A percentile compares a stretch with the other conserved stretches of the same genome.
phyloP scores from a whole-genome alignment of 2,888 invertebrate genomes.

The Drosophila borborema region DNA sequence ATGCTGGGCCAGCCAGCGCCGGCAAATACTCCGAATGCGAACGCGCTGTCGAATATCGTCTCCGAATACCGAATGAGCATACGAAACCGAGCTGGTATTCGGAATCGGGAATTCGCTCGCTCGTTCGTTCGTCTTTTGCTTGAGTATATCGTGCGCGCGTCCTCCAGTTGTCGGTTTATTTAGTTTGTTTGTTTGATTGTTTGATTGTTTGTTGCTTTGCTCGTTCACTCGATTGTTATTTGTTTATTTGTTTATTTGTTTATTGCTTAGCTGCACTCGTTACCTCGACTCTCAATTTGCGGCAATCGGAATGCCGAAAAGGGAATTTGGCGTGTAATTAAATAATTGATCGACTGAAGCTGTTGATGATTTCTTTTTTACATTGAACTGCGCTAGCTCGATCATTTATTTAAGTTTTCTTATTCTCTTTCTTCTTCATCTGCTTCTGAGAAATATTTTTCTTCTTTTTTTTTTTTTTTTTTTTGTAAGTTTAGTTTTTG shows the following conservation, averaged over 20 bases:
- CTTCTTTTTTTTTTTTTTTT: not conserved
- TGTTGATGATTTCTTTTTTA: conserved; percentile 23
- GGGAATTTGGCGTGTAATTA: conserved; percentile 66
- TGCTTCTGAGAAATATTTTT: not conserved
- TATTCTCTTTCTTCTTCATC: not conserved
- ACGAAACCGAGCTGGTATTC: conserved; percentile 6
- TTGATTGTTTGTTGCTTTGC: conserved; percentile 21
- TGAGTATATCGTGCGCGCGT: conserved; percentile 7
- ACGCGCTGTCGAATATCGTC: conserved; percentile 14
- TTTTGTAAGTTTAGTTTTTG: conserved; percentile 20
- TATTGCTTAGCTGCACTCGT: conserved; percentile 10
- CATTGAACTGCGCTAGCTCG: conserved; percentile 8
- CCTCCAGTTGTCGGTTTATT: conserved; percentile 34
- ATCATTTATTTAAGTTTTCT: conserved; percentile 21
- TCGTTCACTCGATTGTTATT: conserved; percentile 9
- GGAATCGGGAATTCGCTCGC: conserved; percentile 5
- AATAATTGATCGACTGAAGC: conserved; percentile 68
- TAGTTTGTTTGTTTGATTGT: conserved; percentile 16
- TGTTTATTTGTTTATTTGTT: conserved; percentile 31
- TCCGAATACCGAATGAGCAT: conserved; percentile 9
- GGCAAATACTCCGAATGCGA: conserved; percentile 63
- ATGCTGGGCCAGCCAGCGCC: conserved; percentile 45
- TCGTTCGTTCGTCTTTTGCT: not conserved
- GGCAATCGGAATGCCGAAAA: conserved; percentile 50
- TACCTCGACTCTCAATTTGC: conserved; percentile 62